Base-by-base conservation (phyloP, 1,140 invertebrate species). In the Formica exsecta region DNA sequence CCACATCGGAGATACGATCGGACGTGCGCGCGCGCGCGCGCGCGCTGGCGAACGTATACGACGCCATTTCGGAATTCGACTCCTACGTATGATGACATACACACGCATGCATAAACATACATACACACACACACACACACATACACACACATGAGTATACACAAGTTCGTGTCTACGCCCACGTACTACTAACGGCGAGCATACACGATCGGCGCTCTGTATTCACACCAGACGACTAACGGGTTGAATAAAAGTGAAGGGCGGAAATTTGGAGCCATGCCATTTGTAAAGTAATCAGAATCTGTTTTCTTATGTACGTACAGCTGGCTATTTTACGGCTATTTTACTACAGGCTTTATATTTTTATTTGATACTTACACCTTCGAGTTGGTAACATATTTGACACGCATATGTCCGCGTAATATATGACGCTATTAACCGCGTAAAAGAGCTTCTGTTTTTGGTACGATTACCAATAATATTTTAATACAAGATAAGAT, bases 1-100 rank as follows among this genome's bases (percentile, higher is more conserved):
- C 92, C 89, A 91, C 76, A 91, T 92, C 80, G 54, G 51, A 87
- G 89, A 88, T 91, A 89, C 83, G 85, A 92, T 91, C 83, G 87
- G 65, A 59, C 89, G 81, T 83, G 68, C 80, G 54, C 64, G 65
- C 66, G 75, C 59, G 51, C 41, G 25, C 25, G 25, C 51, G 64
- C 75, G 75, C 59, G 51, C 61, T 66, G 75, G 61, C 29, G 65
- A 68, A 83, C 68, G 68, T 74, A 62, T 62, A 71, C 48, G 76
- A 59, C 64, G 51, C 76, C 76, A 86, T 86, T 86, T 86, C 85
- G 66, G 85, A 70, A 59, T 86, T 86, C 85, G 76, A 70, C 77
- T 86, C 85, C 76, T 62, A 86, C 84, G 65, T 80, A 80, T 36
- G 83, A n/a, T 44, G 64, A 51, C 48, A 51, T 13, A 51, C 74